A percentile compares a stretch with the other conserved stretches of the same genome.
These are phyloP conservation scores for Haliclona indistincta DNA, from an alignment of 37 sponge, comb jelly and placozoan genomes.

Conservation along the genomic window DNA sequence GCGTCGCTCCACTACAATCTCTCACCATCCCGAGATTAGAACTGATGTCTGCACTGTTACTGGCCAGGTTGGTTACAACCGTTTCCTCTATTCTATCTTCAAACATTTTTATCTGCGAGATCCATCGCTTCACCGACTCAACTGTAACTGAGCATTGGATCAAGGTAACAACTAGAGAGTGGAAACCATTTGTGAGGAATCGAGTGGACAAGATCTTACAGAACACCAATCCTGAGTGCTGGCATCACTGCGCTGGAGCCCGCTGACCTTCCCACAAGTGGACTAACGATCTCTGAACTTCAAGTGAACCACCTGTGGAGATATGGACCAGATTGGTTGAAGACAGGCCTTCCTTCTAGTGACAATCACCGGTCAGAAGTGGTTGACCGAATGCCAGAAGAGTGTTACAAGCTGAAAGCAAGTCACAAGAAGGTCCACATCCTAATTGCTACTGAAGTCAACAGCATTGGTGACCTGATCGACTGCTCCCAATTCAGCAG, in stretches of 20 bases:
- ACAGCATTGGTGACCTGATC: not conserved
- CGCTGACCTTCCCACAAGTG: constrained; percentile 31
- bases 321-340: constrained; percentile 18
- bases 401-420: constrained; percentile 16
- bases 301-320: constrained; percentile 8
- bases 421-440: constrained; percentile 6
- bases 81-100: not conserved
- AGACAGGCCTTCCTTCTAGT: not conserved
- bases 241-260: constrained; percentile 22
- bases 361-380: not conserved
- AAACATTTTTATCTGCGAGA: not conserved
- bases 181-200: constrained; percentile 21
- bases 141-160: constrained; percentile 30
- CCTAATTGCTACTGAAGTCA: constrained; percentile 9
- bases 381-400: constrained; percentile 12
- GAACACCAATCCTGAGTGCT: not conserved
- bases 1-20: constrained; percentile 21
- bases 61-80: constrained; percentile 18
- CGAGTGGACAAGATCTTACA: constrained; percentile 26
- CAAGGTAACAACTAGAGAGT: constrained; percentile 1
- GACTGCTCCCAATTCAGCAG: constrained; percentile 2
- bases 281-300: constrained; percentile 10
- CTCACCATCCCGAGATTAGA: constrained; percentile 42
- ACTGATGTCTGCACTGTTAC: constrained; percentile 28
- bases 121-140: constrained; percentile 14